Conservation (phyloP, 2,113 vertebrate species). For the Protomyctophum bolini region DNA sequence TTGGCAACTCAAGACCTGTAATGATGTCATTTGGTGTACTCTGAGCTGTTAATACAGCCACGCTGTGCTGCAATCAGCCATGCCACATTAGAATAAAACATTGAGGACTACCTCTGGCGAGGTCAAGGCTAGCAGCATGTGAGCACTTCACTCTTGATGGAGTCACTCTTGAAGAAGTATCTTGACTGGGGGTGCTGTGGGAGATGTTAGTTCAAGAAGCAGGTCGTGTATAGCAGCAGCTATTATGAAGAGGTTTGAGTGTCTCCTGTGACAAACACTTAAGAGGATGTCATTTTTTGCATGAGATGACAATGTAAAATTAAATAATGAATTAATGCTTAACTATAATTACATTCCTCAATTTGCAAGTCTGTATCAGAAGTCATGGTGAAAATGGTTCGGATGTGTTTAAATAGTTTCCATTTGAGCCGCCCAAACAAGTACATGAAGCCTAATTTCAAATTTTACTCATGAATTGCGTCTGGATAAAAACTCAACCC, state of each 20-base stretch:
- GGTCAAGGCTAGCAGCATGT: slow-evolving; percentile 17
- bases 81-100: slow-evolving; percentile 17
- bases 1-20: slow-evolving; percentile 12
- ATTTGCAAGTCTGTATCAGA: slow-evolving; percentile 30
- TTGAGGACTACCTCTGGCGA: slow-evolving; percentile 19
- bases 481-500: slow-evolving; percentile 31
- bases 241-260: slow-evolving; percentile 18
- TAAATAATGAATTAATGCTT: slow-evolving; percentile 16
- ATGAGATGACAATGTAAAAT: slow-evolving; percentile 10
- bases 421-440: slow-evolving; percentile 33
- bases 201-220: slow-evolving; percentile 21
- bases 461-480: slow-evolving; percentile 35
- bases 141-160: slow-evolving; percentile 10
- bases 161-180: slow-evolving; percentile 1
- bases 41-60: slow-evolving; percentile 27
- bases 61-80: slow-evolving; percentile 45
- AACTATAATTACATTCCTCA: slow-evolving; percentile 36
- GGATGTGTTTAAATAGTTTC: slow-evolving; percentile 32
- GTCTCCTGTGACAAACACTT: slow-evolving; percentile 11
- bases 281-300: slow-evolving; percentile 22
- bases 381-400: slow-evolving; percentile 43
- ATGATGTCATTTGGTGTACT: slow-evolving; percentile 24
- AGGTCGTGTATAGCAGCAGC: background rate
- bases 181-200: slow-evolving; percentile 14
- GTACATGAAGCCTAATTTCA: slow-evolving; percentile 34